Evolutionary conservation across 2,113 vertebrate genomes (phyloP), one percentile per base, ranked within the genome.

Genomic region (Tor tambroides): DNA sequence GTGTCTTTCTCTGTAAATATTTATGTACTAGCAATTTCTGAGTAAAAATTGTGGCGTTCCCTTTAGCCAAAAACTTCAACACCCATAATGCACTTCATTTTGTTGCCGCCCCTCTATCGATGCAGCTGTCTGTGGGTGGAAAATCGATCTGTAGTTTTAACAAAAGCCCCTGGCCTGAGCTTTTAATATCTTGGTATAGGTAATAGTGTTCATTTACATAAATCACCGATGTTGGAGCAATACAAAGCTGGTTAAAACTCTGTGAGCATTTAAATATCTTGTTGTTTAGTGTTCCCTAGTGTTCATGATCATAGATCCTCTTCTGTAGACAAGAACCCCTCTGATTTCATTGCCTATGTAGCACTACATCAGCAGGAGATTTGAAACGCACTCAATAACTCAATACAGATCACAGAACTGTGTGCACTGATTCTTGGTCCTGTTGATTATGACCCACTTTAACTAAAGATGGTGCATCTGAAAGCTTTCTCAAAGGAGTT

Each of bases 291-390:
- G 35, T 74, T 38, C 9, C 35, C 35, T 41, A 38, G 12, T 72
- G 32, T 38, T 38, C 8, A 38, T 41, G 69, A 23, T 41, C 35
- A 38, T 38, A 23, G 35, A 74, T 35, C 19, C 0, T 61, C 56
- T n/a, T 61, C 23, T n/a, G 23, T 61, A 61, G 56, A n/a, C 23
- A 2, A n/a, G 2, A 61, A 61, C 56, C 56, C 56, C 56, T 61
- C 21, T 23, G 28, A 30, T 79, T 59, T 32, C 32, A 19, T 23
- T 59, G 51, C 76, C 76, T 35, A 6, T 79, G 77, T 59, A 79
- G 51, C 77, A 56, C 28, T 59, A 38, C 51, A 59, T 79, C 77
- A 79, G 76, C 76, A 56, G 76, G 76, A 54, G 54, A 79, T 38
- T 30, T 59, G 51, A 32, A 32, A 35, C 49, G 1, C 17, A 56